Evolutionary conservation across 37 sponge, comb jelly and placozoan genomes (phyloP), one percentile per base, ranked within the genome.

Genomic region (Ianthella basta): DNA sequence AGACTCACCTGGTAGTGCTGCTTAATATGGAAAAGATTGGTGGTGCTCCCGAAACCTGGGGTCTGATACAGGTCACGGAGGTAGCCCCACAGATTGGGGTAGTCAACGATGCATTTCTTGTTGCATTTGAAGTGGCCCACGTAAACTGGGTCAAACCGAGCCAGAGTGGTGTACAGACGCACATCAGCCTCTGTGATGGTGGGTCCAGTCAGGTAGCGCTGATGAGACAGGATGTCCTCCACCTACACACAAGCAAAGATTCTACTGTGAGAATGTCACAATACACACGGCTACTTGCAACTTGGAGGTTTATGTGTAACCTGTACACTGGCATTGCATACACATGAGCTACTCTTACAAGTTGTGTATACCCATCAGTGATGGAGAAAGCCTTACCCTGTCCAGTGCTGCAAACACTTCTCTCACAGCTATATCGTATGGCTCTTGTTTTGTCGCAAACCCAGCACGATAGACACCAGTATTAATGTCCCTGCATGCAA

Each of bases 61-160:
- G 91, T 92, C 82, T 94, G 92, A 85, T 97, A 97, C 54, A 97
- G 84, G 55, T 97, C 97, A 72, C 97, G 80, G 68, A 94, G 83
- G 81, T 92, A 97, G 23, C 87, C 93, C 92, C 96, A 97, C 55
- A 97, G 33, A 73, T 95, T 92, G 32, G 95, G 91, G 79, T 94
- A 97, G 67, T 97, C 97, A 63, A 94, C 68, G 40, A 97, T 90
- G 30, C 97, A 72, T 81, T 84, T 91, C 84, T 90, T 92, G 74
- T 97, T 97, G 85, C 97, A 97, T 93, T 97, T 97, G 86, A 95
- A 97, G 61, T 95, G 97, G 32, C 89, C 94, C 29, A 91, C 94
- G 73, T 97, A 97, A 81, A 97, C 97, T 30, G 50, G 35, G 78
- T 97, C 97, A 88, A 97, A 97, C 15, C 97, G 83, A 10, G 86